These are phyloP conservation scores for Holacanthella duospinosa DNA, from an alignment of 2,888 invertebrate species.

Conservation along the genomic window DNA sequence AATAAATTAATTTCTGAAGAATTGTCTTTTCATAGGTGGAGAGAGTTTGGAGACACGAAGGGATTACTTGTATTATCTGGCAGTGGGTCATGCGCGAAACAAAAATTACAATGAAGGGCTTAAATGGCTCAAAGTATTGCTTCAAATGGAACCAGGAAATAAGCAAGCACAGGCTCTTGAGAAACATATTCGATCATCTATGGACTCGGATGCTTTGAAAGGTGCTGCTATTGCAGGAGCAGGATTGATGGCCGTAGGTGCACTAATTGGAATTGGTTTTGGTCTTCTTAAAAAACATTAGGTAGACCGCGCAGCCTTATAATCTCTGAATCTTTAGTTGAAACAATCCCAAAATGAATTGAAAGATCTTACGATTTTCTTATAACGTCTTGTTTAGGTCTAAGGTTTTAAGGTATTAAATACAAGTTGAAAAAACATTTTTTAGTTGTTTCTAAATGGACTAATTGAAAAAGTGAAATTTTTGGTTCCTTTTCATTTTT, in stretches of 20 bases:
- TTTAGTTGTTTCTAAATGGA: too few species aligned
- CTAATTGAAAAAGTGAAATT: too few species aligned
- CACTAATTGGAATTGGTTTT: slow-evolving; percentile 71
- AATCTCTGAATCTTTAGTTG: too few species aligned
- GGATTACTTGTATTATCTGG: slow-evolving; percentile 90
- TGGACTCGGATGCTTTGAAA: slow-evolving; percentile 66
- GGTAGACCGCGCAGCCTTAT: too few species aligned
- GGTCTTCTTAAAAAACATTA: slow-evolving; percentile 54
- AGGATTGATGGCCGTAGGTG: slow-evolving; percentile 57
- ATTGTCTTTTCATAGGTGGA: not conserved
- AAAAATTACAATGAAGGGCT: slow-evolving; percentile 47
- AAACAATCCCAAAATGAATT: too few species aligned
- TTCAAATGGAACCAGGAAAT: slow-evolving; percentile 74
- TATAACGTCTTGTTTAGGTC: too few species aligned
- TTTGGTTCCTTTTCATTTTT: too few species aligned
- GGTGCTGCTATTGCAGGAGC: slow-evolving; percentile 85
- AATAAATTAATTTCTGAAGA: not conserved
- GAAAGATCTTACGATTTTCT: too few species aligned
- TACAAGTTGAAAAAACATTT: too few species aligned
- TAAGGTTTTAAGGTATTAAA: too few species aligned
- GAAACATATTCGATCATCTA: slow-evolving; percentile 72
- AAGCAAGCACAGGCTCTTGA: slow-evolving; percentile 74
- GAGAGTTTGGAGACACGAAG: slow-evolving; percentile 47
- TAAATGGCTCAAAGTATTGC: slow-evolving; percentile 21
- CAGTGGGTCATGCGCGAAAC: slow-evolving; percentile 82